Conservation (phyloP, 2,113 vertebrate genomes). For the Ptychochromis oligacanthus region DNA sequence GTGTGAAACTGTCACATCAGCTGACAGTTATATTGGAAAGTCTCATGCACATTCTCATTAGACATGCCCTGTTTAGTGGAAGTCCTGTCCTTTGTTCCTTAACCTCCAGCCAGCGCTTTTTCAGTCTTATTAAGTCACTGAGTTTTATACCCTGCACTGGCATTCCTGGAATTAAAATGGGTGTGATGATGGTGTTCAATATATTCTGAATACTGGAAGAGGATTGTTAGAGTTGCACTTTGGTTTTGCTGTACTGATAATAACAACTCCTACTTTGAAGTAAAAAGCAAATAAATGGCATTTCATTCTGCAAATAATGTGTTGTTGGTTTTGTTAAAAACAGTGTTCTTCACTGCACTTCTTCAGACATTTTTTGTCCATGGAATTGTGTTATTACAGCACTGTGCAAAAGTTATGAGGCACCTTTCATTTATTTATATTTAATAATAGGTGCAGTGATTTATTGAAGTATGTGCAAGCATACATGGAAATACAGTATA, state of each 20-base stretch:
- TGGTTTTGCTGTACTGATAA: slow-evolving; percentile 6
- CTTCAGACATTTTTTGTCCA: neutral
- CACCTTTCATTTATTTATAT: neutral
- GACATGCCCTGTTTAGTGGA: neutral
- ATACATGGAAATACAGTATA: neutral
- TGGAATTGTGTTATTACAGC: neutral
- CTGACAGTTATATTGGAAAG: neutral
- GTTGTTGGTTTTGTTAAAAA: neutral
- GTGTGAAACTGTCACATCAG: neutral
- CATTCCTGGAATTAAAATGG: neutral
- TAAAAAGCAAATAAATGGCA: neutral
- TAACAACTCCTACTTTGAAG: neutral
- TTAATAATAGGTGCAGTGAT: neutral
- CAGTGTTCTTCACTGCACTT: neutral
- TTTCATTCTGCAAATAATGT: neutral
- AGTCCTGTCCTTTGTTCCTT: neutral
- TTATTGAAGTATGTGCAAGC: neutral
- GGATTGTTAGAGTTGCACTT: neutral
- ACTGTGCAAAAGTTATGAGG: neutral
- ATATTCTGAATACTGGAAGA: neutral
- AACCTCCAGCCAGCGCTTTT: neutral
- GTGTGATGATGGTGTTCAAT: neutral
- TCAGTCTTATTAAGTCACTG: neutral
- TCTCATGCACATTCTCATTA: neutral
- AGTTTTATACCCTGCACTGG: neutral